Evolutionary conservation across 1,140 invertebrate genomes (phyloP).

Genomic region (Philopotamus ludificatus): DNA sequence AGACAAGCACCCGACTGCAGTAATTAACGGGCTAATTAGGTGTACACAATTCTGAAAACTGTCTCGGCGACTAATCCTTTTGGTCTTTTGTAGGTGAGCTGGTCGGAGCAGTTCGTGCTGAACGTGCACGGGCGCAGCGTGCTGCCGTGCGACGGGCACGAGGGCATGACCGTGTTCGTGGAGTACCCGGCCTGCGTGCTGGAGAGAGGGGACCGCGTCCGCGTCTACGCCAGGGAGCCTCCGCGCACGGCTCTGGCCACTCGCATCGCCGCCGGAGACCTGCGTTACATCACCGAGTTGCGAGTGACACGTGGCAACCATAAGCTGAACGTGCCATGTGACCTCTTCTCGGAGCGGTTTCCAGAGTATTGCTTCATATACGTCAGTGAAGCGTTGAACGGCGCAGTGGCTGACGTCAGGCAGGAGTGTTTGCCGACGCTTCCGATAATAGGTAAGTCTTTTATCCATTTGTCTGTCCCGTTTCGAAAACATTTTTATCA

Average conservation of each 20-base stretch:
- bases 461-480: too few species aligned
- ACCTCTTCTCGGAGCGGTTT: constrained; percentile 77
- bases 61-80: not conserved
- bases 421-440: constrained; percentile 79
- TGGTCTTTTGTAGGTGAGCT: constrained; percentile 65
- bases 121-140: constrained; percentile 78
- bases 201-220: constrained; percentile 68
- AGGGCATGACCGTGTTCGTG: constrained; percentile 71
- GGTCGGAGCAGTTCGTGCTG: constrained; percentile 79
- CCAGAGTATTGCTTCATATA: constrained; percentile 86
- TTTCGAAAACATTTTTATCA: too few species aligned
- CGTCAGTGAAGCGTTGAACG: constrained; percentile 76
- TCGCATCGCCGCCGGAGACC: constrained; percentile 50
- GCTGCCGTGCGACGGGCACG: constrained; percentile 72
- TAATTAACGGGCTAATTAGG: constrained; percentile 2
- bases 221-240: constrained; percentile 68
- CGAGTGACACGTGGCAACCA: constrained; percentile 66
- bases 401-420: constrained; percentile 76
- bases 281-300: constrained; percentile 68
- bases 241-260: constrained; percentile 63
- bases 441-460: constrained; percentile 70
- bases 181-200: constrained; percentile 79
- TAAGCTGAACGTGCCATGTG: constrained; percentile 73
- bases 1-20: not conserved
- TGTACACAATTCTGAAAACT: not conserved